Percentiles rank a stretch among this genome's conserved stretches.
Conservation (phyloP, 2,113 vertebrate genomes). For the Bungarus multicinctus region DNA sequence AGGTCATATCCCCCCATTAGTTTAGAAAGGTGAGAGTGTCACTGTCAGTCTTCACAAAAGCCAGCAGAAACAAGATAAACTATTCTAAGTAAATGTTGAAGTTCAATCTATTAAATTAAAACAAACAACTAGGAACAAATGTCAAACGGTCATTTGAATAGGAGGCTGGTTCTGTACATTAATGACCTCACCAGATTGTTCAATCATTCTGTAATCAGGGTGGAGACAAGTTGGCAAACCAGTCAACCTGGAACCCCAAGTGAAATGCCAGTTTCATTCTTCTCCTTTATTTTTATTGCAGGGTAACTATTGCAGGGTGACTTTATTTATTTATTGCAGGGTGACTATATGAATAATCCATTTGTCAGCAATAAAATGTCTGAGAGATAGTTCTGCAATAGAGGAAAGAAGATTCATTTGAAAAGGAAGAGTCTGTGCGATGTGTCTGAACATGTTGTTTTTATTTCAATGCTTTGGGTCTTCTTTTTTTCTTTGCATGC, state of each 20-base stretch:
- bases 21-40: neutral
- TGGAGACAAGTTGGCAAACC: neutral
- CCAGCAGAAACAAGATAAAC: neutral
- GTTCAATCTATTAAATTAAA: neutral
- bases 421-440: neutral
- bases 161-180: neutral
- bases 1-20: neutral
- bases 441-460: neutral
- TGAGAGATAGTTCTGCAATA: neutral
- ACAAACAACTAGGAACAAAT: neutral
- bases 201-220: neutral
- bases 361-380: neutral
- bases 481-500: neutral
- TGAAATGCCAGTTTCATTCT: neutral
- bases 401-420: neutral
- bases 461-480: neutral
- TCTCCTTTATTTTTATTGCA: neutral
- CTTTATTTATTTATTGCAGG: neutral
- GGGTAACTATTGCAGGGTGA: accelerated
- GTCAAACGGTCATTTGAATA: neutral
- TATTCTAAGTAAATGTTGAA: neutral
- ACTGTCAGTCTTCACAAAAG: neutral
- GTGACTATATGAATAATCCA: slow-evolving; percentile 38
- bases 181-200: neutral
- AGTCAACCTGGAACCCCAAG: neutral